phyloP scores from a whole-genome alignment of 2,797 vertebrate genomes.

The Trematomus bernacchii region DNA sequence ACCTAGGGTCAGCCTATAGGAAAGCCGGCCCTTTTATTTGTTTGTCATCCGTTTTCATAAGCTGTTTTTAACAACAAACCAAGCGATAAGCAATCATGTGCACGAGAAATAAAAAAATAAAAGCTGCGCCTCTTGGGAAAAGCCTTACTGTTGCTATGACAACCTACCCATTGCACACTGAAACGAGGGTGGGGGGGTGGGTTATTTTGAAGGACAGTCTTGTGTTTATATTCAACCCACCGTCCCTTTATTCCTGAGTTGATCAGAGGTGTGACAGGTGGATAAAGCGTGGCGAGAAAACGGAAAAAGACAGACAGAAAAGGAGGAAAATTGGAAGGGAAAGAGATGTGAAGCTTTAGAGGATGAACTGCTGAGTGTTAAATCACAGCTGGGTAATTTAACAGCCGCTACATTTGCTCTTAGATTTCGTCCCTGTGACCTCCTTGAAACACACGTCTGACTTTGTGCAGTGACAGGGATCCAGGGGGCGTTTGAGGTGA shows the following conservation, averaged over 20 bases:
- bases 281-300: slow-evolving; percentile 44
- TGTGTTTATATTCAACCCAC: slow-evolving; percentile 53
- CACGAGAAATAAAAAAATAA: slow-evolving; percentile 25
- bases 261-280: slow-evolving; percentile 76
- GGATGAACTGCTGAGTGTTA: slow-evolving; percentile 38
- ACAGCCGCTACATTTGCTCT: slow-evolving; percentile 14
- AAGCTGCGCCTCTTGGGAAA: slow-evolving; percentile 51
- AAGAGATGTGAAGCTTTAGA: slow-evolving; percentile 46
- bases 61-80: slow-evolving; percentile 80
- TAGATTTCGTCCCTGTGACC: slow-evolving; percentile 20
- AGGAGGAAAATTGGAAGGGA: slow-evolving; percentile 1
- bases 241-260: slow-evolving; percentile 57
- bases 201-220: slow-evolving; percentile 66
- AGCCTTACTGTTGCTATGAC: slow-evolving; percentile 83
- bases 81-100: slow-evolving; percentile 67
- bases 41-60: slow-evolving; percentile 67
- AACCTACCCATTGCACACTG: slow-evolving; percentile 64
- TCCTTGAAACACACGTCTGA: slow-evolving; percentile 24
- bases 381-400: slow-evolving; percentile 44
- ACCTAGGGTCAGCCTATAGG: slow-evolving; percentile 70
- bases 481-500: slow-evolving; percentile 39
- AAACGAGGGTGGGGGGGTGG: slow-evolving; percentile 34
- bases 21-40: slow-evolving; percentile 62
- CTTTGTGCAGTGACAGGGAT: slow-evolving; percentile 12
- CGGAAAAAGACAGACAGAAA: slow-evolving; percentile 6